phyloP scores from a whole-genome alignment of 2,113 vertebrate genomes.

The Aptenodytes forsteri region DNA sequence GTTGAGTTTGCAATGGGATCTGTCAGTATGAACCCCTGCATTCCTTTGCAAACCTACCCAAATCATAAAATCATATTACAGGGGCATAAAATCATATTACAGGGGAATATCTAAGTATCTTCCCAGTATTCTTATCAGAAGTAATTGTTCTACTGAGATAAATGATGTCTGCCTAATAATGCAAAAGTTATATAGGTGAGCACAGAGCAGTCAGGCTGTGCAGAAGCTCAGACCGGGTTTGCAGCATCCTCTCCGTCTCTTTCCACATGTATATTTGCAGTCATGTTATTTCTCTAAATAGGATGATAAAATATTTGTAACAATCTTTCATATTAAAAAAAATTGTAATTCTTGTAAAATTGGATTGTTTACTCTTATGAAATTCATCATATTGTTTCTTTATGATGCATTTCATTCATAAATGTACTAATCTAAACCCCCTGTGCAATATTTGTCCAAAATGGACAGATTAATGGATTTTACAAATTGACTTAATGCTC shows the following conservation, averaged over 20 bases:
- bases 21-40: not conserved
- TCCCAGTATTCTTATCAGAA: not conserved
- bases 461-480: not conserved
- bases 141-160: not conserved
- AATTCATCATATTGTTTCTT: not conserved
- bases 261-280: not conserved
- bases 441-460: not conserved
- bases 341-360: not conserved
- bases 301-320: not conserved
- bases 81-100: not conserved
- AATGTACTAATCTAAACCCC: not conserved
- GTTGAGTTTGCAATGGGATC: not conserved
- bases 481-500: not conserved
- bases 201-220: not conserved
- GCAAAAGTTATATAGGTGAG: not conserved
- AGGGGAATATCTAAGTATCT: not conserved
- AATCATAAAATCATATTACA: not conserved
- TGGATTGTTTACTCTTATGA: not conserved
- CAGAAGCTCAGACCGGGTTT: not conserved
- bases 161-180: not conserved
- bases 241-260: not conserved
- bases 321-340: not conserved
- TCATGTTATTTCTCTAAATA: not conserved
- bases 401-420: not conserved
- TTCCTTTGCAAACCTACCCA: not conserved